Base-by-base conservation (phyloP, 2,888 invertebrate genomes). In the Mayetiola destructor region DNA sequence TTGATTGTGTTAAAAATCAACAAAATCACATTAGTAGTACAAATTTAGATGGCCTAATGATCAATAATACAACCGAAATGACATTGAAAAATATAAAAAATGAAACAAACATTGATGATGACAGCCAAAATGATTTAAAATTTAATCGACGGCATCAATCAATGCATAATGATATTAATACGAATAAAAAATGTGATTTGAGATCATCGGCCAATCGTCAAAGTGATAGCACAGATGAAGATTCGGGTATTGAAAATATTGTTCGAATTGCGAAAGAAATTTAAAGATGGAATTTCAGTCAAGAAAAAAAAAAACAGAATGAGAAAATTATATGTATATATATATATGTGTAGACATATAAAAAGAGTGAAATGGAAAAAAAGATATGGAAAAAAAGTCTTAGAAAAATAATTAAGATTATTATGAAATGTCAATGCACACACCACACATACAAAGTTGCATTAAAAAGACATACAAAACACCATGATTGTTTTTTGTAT, bases 221-320 rank as follows among this genome's bases (percentile, higher is more conserved):
- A 56, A 61, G 60, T 59, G 63, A 63, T 60, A 64, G 64, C 57
- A 62, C 63, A 3, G 64, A 64, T 55, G 64, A 64, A 58, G 64
- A 64, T 59, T 63, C 63, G 5, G 64, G 64, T 40, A 63, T 64
- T 54, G 64, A 64, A 62, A 64, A 62, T 60, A 61, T 64, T 61
- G 60, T 61, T 60, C 58, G 56, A 37, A 56, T 59, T 30, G 56
- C 53, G 10, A 57, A 52, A 35, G 52, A 57, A 57, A 37, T 53
- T 32, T 40, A 40, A 40, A 2, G 12, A 20, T 40, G 40, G 8
- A 40, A 10, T 32, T 32, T 9, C 8, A 32, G 12, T 9, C 6
- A 12, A 32, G 12, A 32, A 32, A 32, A 32, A 32, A 12, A 32
- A 32, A 32, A 32, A 32, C 12, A 32, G 10, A 20, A 3, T 20